Evolutionary conservation across 1,140 invertebrate genomes (phyloP).

Genomic region (Anadara kagoshimensis): DNA sequence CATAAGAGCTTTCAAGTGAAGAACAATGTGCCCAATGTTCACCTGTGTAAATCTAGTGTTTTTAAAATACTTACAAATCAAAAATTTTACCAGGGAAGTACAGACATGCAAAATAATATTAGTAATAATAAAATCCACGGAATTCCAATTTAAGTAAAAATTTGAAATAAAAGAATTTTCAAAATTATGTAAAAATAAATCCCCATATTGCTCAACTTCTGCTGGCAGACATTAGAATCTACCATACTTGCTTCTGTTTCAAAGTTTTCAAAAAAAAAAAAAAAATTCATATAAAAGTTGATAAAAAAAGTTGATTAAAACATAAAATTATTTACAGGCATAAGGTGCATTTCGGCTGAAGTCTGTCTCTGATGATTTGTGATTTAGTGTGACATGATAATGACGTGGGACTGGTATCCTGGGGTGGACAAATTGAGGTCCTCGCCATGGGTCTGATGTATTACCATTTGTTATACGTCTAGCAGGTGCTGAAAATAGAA

Average conservation of each 20-base stretch:
- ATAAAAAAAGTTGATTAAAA: not conserved
- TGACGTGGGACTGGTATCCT: slow-evolving; percentile 23
- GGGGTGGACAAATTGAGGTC: slow-evolving; percentile 25
- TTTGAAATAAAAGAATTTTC: too few species aligned
- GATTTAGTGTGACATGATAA: slow-evolving; percentile 33
- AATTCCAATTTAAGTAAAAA: too few species aligned
- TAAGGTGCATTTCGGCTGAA: slow-evolving; percentile 50
- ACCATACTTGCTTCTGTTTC: not conserved
- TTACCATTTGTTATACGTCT: slow-evolving; percentile 27
- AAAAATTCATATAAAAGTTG: not conserved
- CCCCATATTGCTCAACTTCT: too few species aligned
- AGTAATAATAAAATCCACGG: too few species aligned
- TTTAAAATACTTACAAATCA: too few species aligned
- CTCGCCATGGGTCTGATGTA: slow-evolving; percentile 43
- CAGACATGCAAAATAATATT: too few species aligned
- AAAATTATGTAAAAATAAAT: too few species aligned
- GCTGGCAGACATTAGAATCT: too few species aligned
- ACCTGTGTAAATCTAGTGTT: too few species aligned
- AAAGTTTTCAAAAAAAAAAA: not conserved
- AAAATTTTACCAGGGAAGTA: too few species aligned
- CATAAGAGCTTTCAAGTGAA: too few species aligned
- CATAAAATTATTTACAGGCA: slow-evolving; percentile 38
- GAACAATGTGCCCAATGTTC: too few species aligned
- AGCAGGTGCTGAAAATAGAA: slow-evolving; percentile 36
- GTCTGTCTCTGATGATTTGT: slow-evolving; percentile 35